A percentile compares a stretch with the other conserved stretches of the same genome.
phyloP scores from a whole-genome alignment of 2,797 vertebrate genomes.

The Sternotherus odoratus region DNA sequence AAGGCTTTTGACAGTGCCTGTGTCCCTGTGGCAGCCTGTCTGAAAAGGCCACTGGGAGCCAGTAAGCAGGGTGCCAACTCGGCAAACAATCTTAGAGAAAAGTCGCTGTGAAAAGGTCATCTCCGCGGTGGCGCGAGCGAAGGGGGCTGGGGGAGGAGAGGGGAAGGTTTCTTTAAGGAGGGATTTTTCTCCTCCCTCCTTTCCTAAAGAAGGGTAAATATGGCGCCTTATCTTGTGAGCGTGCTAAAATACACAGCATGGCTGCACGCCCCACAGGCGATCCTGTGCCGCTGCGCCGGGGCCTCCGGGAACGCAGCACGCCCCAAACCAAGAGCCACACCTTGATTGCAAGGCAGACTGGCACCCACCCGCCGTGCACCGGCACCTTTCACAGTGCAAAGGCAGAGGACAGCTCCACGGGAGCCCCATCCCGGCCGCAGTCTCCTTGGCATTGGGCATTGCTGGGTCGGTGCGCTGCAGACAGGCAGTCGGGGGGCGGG shows the following conservation, averaged over 20 bases:
- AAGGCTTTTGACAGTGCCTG: conserved; percentile 74
- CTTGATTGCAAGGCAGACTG: conserved; percentile 12
- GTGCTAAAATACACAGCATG: neutral
- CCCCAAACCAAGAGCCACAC: neutral
- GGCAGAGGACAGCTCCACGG: neutral
- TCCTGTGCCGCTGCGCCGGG: neutral
- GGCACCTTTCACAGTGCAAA: neutral
- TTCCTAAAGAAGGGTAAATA: neutral
- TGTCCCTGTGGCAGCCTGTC: accelerated
- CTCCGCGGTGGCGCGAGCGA: neutral
- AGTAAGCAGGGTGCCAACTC: conserved; percentile 31
- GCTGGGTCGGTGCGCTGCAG: neutral
- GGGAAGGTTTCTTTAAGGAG: neutral
- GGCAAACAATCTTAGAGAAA: neutral
- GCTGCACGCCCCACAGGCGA: no score
- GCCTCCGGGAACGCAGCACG: neutral
- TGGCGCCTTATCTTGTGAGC: neutral
- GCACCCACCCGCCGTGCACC: neutral
- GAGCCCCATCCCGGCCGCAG: neutral
- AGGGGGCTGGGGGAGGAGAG: neutral
- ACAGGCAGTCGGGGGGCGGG: no score
- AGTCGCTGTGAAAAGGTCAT: neutral
- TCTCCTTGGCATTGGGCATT: neutral
- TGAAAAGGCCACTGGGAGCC: conserved; percentile 29
- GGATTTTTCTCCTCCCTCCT: neutral